A percentile compares a stretch with the other conserved stretches of the same genome.
These are phyloP conservation scores for Callorhinus ursinus DNA, from an alignment of 2,113 vertebrate genomes.

Conservation along the genomic window DNA sequence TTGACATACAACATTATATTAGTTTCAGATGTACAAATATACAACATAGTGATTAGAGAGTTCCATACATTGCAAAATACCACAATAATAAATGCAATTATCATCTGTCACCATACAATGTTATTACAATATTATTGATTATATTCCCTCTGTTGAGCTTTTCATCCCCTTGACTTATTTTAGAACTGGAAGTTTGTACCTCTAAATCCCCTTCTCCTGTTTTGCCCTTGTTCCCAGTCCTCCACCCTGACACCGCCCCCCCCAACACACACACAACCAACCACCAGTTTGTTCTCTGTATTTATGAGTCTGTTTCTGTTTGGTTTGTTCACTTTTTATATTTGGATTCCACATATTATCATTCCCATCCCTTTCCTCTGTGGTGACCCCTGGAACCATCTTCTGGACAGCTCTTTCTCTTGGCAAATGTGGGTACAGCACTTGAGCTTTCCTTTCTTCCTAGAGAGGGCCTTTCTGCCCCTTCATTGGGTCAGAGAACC, in stretches of 20 bases:
- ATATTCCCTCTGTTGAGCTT: not conserved
- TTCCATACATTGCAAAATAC: not conserved
- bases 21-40: not conserved
- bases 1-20: not conserved
- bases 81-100: no score
- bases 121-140: not conserved
- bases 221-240: not conserved
- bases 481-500: not conserved
- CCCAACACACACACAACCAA: not conserved
- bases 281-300: not conserved
- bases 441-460: not conserved
- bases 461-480: not conserved
- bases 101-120: not conserved
- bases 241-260: no score
- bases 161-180: not conserved
- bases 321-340: not conserved
- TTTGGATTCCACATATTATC: not conserved
- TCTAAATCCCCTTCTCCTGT: not conserved
- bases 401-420: not conserved
- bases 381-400: not conserved
- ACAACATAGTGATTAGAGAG: not conserved
- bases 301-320: not conserved
- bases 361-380: not conserved
- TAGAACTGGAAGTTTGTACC: not conserved
- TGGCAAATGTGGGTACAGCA: not conserved